phyloP scores from a whole-genome alignment of 1,140 invertebrate genomes.

The Venturia canescens region DNA sequence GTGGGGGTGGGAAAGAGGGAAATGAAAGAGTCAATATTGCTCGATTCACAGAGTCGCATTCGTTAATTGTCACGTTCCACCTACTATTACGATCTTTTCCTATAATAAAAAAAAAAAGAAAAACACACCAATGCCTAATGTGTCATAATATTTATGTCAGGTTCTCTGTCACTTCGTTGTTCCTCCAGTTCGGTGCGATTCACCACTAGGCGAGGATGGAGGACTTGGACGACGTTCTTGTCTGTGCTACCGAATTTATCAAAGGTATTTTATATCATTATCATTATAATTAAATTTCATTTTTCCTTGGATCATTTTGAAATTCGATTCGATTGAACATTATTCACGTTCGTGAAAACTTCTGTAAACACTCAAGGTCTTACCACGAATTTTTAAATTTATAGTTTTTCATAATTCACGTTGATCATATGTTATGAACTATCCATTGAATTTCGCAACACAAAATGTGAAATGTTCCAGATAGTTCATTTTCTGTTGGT shows the following conservation, averaged over 20 bases:
- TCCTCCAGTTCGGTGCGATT: background rate
- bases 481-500: no score
- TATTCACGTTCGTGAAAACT: no score
- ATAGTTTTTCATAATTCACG: no score
- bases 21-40: conserved; percentile 26
- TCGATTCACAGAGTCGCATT: background rate
- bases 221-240: conserved; percentile 73
- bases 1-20: no score
- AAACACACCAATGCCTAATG: conserved; percentile 32
- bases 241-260: conserved; percentile 78
- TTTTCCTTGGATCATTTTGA: background rate
- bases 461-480: no score
- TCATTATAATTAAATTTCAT: background rate
- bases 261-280: conserved; percentile 73
- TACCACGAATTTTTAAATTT: no score
- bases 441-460: no score
- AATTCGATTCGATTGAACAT: no score
- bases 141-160: conserved; percentile 24
- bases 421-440: no score
- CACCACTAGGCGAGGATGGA: conserved; percentile 69
- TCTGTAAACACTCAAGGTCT: no score
- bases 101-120: background rate
- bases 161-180: conserved; percentile 26
- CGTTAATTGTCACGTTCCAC: conserved; percentile 10
- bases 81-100: background rate